Conservation (phyloP, 2,113 vertebrate genomes). For the Cebus imitator region DNA sequence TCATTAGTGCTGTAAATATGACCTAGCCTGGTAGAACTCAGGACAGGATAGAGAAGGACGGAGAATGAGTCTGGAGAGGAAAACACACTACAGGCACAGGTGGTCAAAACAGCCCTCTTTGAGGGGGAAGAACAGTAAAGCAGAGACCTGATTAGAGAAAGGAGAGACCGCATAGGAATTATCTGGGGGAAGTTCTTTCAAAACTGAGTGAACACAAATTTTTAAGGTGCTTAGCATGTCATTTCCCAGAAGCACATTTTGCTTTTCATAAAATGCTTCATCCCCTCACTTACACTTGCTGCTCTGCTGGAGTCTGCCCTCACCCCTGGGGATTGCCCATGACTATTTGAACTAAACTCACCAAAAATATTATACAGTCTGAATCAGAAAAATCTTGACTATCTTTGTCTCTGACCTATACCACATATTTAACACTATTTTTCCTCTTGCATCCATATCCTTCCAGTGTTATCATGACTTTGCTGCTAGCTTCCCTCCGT, state of each 20-base stretch:
- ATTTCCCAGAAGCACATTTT: not conserved
- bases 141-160: not conserved
- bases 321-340: not conserved
- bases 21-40: not conserved
- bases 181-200: not conserved
- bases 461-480: not conserved
- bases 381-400: not conserved
- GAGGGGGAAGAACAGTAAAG: not conserved
- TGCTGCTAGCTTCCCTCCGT: not conserved
- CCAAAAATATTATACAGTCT: not conserved
- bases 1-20: not conserved
- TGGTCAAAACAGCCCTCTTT: not conserved
- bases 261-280: not conserved
- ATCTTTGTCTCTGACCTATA: not conserved
- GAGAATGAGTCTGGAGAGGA: not conserved
- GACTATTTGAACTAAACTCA: not conserved
- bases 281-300: not conserved
- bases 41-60: not conserved
- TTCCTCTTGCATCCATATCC: not conserved
- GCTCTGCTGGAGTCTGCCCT: not conserved
- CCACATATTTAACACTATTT: not conserved
- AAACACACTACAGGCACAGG: not conserved
- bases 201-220: not conserved
- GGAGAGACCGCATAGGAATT: accelerated
- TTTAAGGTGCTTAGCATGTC: not conserved